A percentile compares a stretch with the other conserved stretches of the same genome.
Evolutionary conservation across 2,888 invertebrate genomes (phyloP).

Genomic region (Shargacucullia verbasci): DNA sequence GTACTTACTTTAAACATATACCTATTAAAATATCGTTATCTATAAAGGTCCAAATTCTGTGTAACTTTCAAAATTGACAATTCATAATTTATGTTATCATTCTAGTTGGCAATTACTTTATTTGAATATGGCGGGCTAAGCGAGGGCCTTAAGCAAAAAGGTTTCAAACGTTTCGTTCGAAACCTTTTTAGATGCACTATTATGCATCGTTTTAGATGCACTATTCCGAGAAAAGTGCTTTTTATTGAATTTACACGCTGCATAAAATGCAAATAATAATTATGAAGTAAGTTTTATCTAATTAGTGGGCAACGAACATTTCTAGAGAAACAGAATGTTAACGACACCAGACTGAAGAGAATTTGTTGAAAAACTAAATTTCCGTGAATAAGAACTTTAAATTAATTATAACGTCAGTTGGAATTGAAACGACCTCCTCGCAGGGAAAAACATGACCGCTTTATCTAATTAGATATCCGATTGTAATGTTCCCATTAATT

Average conservation of each 20-base stretch:
- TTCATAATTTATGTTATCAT: too few species aligned
- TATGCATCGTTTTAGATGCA: constrained; percentile 10
- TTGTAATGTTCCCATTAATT: constrained; percentile 46
- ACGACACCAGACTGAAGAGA: constrained; percentile 18
- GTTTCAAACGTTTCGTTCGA: constrained; percentile 9
- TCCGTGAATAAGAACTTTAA: constrained; percentile 31
- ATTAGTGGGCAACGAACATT: constrained; percentile 20
- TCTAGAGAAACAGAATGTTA: constrained; percentile 33
- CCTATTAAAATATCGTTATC: too few species aligned
- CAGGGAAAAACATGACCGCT: constrained; percentile 35
- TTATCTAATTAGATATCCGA: constrained; percentile 43
- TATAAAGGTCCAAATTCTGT: too few species aligned
- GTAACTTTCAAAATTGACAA: too few species aligned
- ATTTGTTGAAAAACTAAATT: constrained; percentile 45
- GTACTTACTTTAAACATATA: too few species aligned
- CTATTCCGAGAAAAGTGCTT: not conserved
- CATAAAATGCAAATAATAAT: constrained; percentile 21
- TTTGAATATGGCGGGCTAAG: too few species aligned
- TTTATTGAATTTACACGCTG: too few species aligned
- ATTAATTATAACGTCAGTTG: constrained; percentile 40
- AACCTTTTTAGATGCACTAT: constrained; percentile 9
- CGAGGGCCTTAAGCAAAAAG: constrained; percentile 17
- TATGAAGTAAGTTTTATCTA: constrained; percentile 14
- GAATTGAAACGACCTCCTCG: constrained; percentile 33
- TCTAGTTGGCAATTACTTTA: too few species aligned